These are phyloP conservation scores for Bettongia penicillata DNA, from an alignment of 2,113 vertebrate species.

Conservation along the genomic window DNA sequence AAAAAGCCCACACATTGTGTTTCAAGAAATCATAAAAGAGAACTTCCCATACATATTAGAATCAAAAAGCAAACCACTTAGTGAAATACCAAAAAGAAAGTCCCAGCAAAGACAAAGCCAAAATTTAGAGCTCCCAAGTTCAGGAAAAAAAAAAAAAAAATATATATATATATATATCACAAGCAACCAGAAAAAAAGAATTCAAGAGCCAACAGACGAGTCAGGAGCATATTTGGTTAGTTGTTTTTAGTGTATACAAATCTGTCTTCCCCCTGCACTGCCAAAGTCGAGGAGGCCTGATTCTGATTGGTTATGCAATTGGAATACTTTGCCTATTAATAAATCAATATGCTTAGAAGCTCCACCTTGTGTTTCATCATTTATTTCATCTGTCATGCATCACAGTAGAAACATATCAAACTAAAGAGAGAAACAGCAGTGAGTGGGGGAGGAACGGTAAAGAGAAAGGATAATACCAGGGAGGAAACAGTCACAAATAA, in stretches of 20 bases:
- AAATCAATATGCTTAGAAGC: not conserved
- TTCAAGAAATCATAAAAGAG: not conserved
- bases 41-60: not conserved
- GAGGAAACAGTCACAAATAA: not conserved
- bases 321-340: not conserved
- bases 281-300: not conserved
- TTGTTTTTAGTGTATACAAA: not conserved
- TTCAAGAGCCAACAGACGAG: too few species aligned
- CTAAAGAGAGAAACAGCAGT: not conserved
- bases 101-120: not conserved
- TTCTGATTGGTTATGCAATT: not conserved
- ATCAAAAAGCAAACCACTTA: not conserved
- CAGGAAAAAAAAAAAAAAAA: too few species aligned
- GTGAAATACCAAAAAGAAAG: not conserved
- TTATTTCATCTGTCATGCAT: not conserved
- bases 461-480: not conserved
- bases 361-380: not conserved
- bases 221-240: not conserved
- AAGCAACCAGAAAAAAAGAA: too few species aligned
- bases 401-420: not conserved
- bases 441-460: not conserved
- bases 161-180: too few species aligned
- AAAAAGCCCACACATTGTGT: not conserved
- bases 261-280: not conserved
- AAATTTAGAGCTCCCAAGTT: not conserved